phyloP scores from a whole-genome alignment of 1,140 invertebrate genomes.

The Papilio machaon region DNA sequence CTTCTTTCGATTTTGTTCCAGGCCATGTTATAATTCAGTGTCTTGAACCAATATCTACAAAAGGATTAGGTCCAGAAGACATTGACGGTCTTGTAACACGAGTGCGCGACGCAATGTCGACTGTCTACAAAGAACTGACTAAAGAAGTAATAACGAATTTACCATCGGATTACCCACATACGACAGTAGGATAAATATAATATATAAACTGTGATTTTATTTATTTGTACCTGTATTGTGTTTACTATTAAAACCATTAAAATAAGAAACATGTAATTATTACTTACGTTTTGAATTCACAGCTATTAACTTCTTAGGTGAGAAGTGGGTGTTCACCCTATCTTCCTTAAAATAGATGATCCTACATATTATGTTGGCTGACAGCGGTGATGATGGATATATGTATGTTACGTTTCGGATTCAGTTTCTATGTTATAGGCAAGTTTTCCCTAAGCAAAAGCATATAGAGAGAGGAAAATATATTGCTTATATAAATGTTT shows the following conservation, averaged over 20 bases:
- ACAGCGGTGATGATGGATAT: no score
- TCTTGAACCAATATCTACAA: slow-evolving; percentile 88
- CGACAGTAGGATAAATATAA: slow-evolving; percentile 43
- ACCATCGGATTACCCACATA: slow-evolving; percentile 47
- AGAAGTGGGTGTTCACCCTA: no score
- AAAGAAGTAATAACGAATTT: slow-evolving; percentile 46
- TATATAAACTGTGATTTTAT: not conserved
- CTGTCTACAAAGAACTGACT: slow-evolving; percentile 44
- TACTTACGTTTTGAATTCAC: not conserved
- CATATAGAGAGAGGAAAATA: no score
- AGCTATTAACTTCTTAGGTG: not conserved
- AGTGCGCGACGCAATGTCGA: slow-evolving; percentile 69
- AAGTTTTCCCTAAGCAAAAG: no score
- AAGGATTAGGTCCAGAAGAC: slow-evolving; percentile 86
- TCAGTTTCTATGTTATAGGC: no score
- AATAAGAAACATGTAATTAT: not conserved
- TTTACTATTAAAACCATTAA: not conserved
- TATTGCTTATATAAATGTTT: no score
- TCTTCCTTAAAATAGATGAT: no score
- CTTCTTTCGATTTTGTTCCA: slow-evolving; percentile 60
- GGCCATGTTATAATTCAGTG: slow-evolving; percentile 90
- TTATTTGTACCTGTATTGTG: slow-evolving; percentile 2
- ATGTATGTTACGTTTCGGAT: no score
- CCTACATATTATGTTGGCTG: no score
- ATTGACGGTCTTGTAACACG: slow-evolving; percentile 86